Base-by-base conservation (phyloP, 2,888 invertebrate genomes). In the Pycnomerus fuliginosus region DNA sequence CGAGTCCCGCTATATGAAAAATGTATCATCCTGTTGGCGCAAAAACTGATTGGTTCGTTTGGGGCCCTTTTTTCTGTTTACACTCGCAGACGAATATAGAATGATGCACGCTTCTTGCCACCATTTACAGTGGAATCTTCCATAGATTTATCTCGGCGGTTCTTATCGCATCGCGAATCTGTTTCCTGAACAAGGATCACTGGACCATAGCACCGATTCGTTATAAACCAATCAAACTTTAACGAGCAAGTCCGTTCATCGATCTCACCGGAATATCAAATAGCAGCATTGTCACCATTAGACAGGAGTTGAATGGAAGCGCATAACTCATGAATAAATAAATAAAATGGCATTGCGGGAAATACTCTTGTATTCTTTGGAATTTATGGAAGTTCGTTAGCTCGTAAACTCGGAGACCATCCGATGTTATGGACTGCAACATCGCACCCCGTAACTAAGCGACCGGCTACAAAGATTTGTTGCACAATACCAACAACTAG, bases 371-470 rank as follows among this genome's bases (percentile, higher is more conserved):
- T 60, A 65, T 61, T 64, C 61, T 60, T 54, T 49, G 53, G 56
- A 61, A 69, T 69, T 68, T 69, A 69, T 69, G 60, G 66, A 64
- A 66, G 62, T 66, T 65, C 61, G 64, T 65, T 65, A 64, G 67
- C 61, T 69, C 68, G 64, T 70, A 68, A 70, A 68, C 60, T 64
- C 60, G 62, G 61, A 61, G 63, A 58, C 62, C 64, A 65, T 67
- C 64, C 64, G 53, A 58, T 61, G 65, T 67, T 67, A 64, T 63
- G 60, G 64, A 64, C 64, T 65, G 65, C 64, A 60, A 63, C 64
- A 66, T 67, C 62, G 65, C 68, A 66, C 65, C 65, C 69, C 65
- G 66, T 69, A 69, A 67, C 65, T 68, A 67, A 65, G 59, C 56
- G 55, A 58, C 56, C 56, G 53, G 55, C 58, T 59, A 39, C 51